Percentiles rank a stretch among this genome's conserved stretches.
These are phyloP conservation scores for Macrotis lagotis DNA, from an alignment of 2,113 vertebrate genomes.

Conservation along the genomic window DNA sequence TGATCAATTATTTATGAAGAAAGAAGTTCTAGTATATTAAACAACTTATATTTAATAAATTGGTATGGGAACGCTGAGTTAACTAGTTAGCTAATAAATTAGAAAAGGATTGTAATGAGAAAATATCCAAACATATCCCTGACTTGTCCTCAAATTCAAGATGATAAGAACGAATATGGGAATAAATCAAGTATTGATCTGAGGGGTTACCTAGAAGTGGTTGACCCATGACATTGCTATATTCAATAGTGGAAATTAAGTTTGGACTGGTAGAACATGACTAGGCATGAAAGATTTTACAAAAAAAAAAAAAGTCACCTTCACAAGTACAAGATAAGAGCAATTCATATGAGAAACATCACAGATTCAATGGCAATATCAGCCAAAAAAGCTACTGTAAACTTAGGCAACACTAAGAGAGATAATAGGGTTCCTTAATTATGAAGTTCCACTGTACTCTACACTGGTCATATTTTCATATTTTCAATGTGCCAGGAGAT, in stretches of 20 bases:
- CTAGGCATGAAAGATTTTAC: background rate
- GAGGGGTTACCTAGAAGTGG: background rate
- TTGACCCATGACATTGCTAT: background rate
- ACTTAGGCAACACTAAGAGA: background rate
- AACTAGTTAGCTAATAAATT: background rate
- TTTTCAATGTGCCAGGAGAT: background rate
- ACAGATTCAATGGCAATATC: background rate
- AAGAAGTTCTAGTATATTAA: background rate
- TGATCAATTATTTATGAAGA: background rate
- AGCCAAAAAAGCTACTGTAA: background rate
- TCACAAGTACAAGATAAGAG: background rate
- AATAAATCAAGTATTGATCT: background rate
- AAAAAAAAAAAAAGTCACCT: background rate
- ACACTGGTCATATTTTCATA: background rate
- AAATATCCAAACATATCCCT: background rate
- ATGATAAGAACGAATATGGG: background rate
- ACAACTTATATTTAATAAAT: background rate
- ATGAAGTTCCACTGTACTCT: background rate
- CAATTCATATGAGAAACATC: background rate
- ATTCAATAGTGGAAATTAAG: background rate
- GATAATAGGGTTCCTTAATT: background rate
- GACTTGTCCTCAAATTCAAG: background rate
- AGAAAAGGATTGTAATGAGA: background rate
- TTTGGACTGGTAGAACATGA: background rate
- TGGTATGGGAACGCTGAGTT: background rate